Evolutionary conservation across 2,797 vertebrate species (phyloP).

Genomic region (Sebastes itinus): DNA sequence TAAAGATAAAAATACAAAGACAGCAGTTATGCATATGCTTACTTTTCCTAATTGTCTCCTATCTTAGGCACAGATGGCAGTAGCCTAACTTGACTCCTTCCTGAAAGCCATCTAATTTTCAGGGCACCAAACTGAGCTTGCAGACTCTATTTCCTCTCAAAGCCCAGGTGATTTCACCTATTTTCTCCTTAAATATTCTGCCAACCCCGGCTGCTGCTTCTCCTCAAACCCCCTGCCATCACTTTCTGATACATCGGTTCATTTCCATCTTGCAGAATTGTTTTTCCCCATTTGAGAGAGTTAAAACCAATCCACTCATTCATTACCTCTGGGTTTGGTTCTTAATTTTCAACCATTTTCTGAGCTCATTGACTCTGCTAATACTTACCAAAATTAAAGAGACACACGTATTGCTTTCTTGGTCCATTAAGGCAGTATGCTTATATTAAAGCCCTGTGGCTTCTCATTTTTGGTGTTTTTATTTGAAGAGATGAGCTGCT

Average conservation of each 20-base stretch:
- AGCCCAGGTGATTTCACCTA: constrained; percentile 45
- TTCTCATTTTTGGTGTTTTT: constrained; percentile 40
- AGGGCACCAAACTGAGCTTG: constrained; percentile 18
- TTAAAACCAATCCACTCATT: constrained; percentile 8
- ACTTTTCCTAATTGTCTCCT: background rate
- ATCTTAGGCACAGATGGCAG: background rate
- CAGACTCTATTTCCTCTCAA: constrained; percentile 52
- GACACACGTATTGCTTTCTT: background rate
- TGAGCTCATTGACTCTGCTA: constrained; percentile 36
- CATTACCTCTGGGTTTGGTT: constrained; percentile 2
- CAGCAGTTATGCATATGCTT: background rate
- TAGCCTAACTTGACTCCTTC: constrained; percentile 22
- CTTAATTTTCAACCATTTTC: constrained; percentile 33
- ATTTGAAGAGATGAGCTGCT: constrained; percentile 34
- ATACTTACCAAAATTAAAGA: constrained; percentile 30
- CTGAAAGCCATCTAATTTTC: background rate
- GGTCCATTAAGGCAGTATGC: constrained; percentile 3
- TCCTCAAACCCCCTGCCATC: constrained; percentile 15
- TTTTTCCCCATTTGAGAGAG: constrained; percentile 26
- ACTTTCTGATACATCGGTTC: constrained; percentile 20
- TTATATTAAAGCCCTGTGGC: background rate
- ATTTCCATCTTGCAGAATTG: constrained; percentile 26
- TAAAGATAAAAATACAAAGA: background rate
- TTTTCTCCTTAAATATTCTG: constrained; percentile 39
- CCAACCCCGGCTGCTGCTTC: constrained; percentile 30